phyloP scores from a whole-genome alignment of 2,888 invertebrate species.

The Brassicogethes aeneus region DNA sequence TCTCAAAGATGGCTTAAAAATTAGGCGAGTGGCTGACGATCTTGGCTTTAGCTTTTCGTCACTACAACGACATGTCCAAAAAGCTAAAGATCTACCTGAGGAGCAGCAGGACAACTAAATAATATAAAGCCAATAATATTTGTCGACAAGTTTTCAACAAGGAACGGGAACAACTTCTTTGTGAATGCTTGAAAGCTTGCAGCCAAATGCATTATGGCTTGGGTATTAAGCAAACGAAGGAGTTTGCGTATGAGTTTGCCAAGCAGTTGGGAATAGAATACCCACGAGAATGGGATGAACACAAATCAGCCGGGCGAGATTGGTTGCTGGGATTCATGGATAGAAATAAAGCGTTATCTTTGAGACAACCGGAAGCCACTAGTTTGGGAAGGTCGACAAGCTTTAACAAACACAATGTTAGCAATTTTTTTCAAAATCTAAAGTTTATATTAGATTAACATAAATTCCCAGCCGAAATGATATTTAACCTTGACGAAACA shows the following conservation, averaged over 20 bases:
- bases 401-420: constrained; percentile 10
- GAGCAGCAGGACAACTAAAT: too few species aligned
- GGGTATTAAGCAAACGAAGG: neutral
- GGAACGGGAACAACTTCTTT: neutral
- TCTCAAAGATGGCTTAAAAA: constrained; percentile 2
- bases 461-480: constrained; percentile 4
- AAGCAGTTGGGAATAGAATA: constrained; percentile 5
- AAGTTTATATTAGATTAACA: constrained; percentile 4
- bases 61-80: constrained; percentile 2
- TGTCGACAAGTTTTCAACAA: neutral
- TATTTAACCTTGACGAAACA: constrained; percentile 8
- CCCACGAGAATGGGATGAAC: constrained; percentile 8
- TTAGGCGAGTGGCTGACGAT: constrained; percentile 4
- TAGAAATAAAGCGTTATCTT: constrained; percentile 5
- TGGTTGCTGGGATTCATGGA: constrained; percentile 7
- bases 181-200: neutral
- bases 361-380: constrained; percentile 9
- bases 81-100: constrained; percentile 1
- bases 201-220: neutral
- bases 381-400: constrained; percentile 4
- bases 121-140: constrained; percentile 1
- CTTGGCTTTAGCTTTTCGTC: constrained; percentile 3
- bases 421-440: constrained; percentile 8
- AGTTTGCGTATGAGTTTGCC: constrained; percentile 3
- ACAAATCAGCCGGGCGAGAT: constrained; percentile 4